Conservation (phyloP, 2,888 invertebrate species). For the Macrophya alboannulata region DNA sequence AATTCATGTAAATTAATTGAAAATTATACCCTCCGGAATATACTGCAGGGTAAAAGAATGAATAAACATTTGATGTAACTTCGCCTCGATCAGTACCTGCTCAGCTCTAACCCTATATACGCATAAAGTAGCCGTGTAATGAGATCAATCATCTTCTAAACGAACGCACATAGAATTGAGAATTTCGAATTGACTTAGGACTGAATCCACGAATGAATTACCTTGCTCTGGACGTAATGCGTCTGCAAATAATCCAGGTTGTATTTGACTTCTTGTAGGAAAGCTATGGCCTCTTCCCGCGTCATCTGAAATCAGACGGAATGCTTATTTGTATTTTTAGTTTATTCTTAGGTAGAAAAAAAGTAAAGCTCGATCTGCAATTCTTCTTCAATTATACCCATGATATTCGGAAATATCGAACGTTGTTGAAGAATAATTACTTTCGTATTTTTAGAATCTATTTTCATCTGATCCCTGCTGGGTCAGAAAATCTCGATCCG, state of each 20-base stretch:
- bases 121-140: neutral
- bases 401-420: neutral
- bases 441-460: conserved; percentile 18
- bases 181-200: neutral
- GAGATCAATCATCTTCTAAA: neutral
- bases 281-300: conserved; percentile 88
- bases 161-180: neutral
- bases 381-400: neutral
- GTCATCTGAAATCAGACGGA: conserved; percentile 83
- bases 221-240: conserved; percentile 82
- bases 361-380: conserved; percentile 59
- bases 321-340: neutral
- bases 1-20: conserved; percentile 9
- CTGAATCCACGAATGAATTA: conserved; percentile 48
- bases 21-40: neutral
- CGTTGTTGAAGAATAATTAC: neutral
- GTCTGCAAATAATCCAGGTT: conserved; percentile 88
- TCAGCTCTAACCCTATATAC: neutral
- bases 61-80: neutral
- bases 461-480: neutral
- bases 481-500: neutral
- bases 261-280: conserved; percentile 89
- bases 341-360: neutral
- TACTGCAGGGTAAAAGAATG: neutral
- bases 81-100: neutral